Percentiles rank a stretch among this genome's conserved stretches.
Conservation (phyloP, 92 coral and sea anemone species). For the Heliopora coerulea region DNA sequence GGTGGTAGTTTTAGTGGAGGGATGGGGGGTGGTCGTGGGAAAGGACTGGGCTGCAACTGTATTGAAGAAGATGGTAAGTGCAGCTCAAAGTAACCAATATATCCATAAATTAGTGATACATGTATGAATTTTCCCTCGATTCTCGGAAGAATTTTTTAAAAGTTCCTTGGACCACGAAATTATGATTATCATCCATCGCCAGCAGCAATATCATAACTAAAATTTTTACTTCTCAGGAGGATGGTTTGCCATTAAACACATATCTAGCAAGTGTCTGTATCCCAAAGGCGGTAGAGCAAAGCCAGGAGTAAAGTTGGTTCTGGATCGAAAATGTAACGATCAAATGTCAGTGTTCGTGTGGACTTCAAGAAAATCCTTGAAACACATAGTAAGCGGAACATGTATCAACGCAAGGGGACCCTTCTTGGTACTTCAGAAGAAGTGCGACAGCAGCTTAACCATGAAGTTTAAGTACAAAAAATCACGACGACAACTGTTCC, state of each 20-base stretch:
- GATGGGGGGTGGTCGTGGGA: background rate
- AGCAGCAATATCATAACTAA: too few species aligned
- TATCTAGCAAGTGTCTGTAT: background rate
- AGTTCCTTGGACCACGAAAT: too few species aligned
- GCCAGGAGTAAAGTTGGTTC: conserved; percentile 3
- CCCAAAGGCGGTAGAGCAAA: conserved; percentile 17
- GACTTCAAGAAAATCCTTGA: conserved; percentile 12
- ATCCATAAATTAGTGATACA: background rate
- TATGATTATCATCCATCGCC: too few species aligned
- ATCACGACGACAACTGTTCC: background rate
- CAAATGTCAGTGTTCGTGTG: conserved; percentile 26
- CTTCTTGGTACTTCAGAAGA: conserved; percentile 6
- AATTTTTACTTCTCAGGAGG: conserved; percentile 10
- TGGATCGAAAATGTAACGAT: background rate
- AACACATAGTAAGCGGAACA: conserved; percentile 20
- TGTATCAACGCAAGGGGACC: conserved; percentile 1
- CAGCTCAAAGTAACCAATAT: background rate
- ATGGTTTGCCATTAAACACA: conserved; percentile 19
- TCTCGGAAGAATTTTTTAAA: too few species aligned
- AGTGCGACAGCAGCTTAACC: background rate
- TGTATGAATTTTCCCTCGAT: too few species aligned
- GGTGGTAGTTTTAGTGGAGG: background rate
- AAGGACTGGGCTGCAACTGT: background rate
- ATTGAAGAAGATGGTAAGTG: conserved; percentile 12
- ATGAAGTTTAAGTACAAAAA: conserved; percentile 7